Conservation (phyloP, 2,888 invertebrate genomes). For the Cosmia trapezina region DNA sequence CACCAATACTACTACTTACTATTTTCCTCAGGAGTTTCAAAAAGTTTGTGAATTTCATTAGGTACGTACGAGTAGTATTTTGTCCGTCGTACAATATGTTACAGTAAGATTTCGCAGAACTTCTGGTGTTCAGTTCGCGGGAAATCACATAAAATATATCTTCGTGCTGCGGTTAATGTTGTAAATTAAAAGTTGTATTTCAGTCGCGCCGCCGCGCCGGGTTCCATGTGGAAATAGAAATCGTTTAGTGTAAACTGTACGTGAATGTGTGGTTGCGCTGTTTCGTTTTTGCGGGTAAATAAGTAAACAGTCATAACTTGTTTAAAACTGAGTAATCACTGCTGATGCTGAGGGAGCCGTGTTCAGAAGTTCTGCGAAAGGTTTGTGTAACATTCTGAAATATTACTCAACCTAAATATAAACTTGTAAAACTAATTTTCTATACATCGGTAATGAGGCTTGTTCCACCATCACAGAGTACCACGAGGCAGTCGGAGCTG, state of each 20-base stretch:
- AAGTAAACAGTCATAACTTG: background rate
- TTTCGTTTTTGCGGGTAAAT: conserved; percentile 5
- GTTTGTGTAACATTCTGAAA: conserved; percentile 7
- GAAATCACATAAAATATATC: conserved; percentile 61
- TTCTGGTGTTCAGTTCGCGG: conserved; percentile 35
- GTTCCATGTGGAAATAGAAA: conserved; percentile 43
- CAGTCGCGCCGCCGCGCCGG: conserved; percentile 25
- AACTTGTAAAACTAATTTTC: conserved; percentile 7
- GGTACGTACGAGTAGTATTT: conserved; percentile 53
- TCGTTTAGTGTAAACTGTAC: conserved; percentile 18
- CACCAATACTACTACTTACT: conserved; percentile 1
- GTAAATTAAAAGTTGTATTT: conserved; percentile 62
- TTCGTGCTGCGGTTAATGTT: conserved; percentile 49
- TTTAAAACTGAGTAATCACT: conserved; percentile 2
- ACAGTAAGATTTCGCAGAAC: conserved; percentile 27
- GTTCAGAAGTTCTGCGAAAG: background rate
- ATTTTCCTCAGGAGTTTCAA: conserved; percentile 37
- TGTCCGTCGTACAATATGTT: conserved; percentile 20
- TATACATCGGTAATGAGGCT: background rate
- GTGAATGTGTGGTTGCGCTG: conserved; percentile 18
- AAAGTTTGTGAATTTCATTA: conserved; percentile 30
- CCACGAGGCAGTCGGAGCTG: background rate
- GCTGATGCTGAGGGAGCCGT: background rate
- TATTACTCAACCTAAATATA: too few relatives aligned
- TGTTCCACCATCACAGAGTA: background rate